These are phyloP conservation scores for Harpegnathos saltator DNA, from an alignment of 1,140 invertebrate species.

Conservation along the genomic window DNA sequence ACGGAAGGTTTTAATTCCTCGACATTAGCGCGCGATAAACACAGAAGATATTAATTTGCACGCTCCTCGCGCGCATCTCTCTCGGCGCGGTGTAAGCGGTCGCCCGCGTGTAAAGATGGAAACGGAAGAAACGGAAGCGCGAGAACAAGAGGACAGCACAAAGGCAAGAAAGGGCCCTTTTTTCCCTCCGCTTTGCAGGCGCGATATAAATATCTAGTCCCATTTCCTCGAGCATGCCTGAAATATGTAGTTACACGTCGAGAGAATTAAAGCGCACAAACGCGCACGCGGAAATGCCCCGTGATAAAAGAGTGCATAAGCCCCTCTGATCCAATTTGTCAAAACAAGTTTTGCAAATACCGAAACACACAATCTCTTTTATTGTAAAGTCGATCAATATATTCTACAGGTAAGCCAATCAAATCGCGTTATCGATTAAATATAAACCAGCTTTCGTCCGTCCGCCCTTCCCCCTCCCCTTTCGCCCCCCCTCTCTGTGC, in stretches of 20 bases:
- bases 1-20: not conserved
- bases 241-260: not conserved
- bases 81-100: too few species aligned
- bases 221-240: not conserved
- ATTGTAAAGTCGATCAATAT: slow-evolving; percentile 24
- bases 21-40: not conserved
- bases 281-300: not conserved
- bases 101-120: not conserved
- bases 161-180: not conserved
- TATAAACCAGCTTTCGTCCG: not conserved
- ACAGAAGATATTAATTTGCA: too few species aligned
- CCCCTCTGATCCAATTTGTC: not conserved
- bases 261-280: slow-evolving; percentile 3
- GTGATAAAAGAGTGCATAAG: slow-evolving; percentile 29
- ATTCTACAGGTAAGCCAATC: not conserved
- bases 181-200: not conserved
- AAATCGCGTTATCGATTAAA: slow-evolving; percentile 39
- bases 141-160: slow-evolving; percentile 1
- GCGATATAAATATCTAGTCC: not conserved
- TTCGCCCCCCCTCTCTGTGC: too few species aligned
- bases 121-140: not conserved
- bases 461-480: not conserved
- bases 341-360: slow-evolving; percentile 35
- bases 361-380: slow-evolving; percentile 36
- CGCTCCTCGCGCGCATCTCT: too few species aligned